Conservation (phyloP, 2,888 invertebrate genomes). For the Drosophila setosimentum region DNA sequence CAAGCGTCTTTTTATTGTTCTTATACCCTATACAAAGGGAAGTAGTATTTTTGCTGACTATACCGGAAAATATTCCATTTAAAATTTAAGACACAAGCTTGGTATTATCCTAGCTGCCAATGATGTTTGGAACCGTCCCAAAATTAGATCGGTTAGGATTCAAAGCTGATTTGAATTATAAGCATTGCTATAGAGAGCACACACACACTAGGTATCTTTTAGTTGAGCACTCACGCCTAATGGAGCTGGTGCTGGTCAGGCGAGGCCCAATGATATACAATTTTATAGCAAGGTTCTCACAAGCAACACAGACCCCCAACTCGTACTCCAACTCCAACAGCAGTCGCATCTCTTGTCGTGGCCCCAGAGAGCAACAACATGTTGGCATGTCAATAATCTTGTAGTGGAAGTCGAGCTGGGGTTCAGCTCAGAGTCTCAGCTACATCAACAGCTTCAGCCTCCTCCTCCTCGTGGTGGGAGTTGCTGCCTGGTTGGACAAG, state of each 20-base stretch:
- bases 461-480: conserved; percentile 47
- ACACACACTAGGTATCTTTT: neutral
- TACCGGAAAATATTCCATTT: neutral
- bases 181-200: too few species aligned
- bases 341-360: conserved; percentile 22
- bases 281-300: conserved; percentile 79
- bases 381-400: conserved; percentile 80
- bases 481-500: conserved; percentile 44
- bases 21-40: conserved; percentile 50
- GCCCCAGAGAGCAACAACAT: conserved; percentile 73
- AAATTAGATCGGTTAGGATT: neutral
- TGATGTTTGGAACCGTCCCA: neutral
- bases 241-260: conserved; percentile 23
- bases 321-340: conserved; percentile 5
- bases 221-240: conserved; percentile 41
- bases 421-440: conserved; percentile 7
- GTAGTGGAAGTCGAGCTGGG: conserved; percentile 41
- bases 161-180: neutral
- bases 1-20: conserved; percentile 64
- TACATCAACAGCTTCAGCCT: neutral
- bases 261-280: conserved; percentile 67
- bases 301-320: conserved; percentile 43
- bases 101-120: neutral
- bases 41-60: too few species aligned
- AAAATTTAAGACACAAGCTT: neutral